phyloP scores from a whole-genome alignment of 2,888 invertebrate genomes.

The Trachelus iudaicus region DNA sequence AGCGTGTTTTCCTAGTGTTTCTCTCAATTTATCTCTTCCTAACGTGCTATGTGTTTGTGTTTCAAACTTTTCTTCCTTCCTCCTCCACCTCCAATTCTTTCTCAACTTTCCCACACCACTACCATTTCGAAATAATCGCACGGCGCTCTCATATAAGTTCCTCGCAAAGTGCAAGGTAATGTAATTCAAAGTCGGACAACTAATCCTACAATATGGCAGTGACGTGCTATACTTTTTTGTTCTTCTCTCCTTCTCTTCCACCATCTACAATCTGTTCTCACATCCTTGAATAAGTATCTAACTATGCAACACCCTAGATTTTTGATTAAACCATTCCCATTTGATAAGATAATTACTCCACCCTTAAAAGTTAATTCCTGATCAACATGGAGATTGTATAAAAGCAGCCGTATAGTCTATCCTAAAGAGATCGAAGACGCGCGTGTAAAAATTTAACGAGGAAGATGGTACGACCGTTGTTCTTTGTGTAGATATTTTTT shows the following conservation, averaged over 20 bases:
- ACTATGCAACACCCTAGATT: not conserved
- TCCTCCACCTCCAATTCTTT: conserved; percentile 12
- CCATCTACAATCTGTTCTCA: conserved; percentile 18
- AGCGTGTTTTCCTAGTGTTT: conserved; percentile 17
- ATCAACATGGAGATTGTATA: not conserved
- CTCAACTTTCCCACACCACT: conserved; percentile 5
- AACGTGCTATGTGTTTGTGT: conserved; percentile 27
- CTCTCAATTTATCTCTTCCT: conserved; percentile 14
- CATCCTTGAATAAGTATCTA: conserved; percentile 20
- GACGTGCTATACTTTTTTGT: conserved; percentile 34
- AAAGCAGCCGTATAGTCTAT: conserved; percentile 1
- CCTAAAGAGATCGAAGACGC: not conserved
- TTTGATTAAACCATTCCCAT: conserved; percentile 28
- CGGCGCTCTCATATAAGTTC: conserved; percentile 23
- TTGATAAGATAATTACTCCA: conserved; percentile 14
- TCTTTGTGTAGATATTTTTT: no score
- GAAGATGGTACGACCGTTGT: no score
- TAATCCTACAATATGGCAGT: conserved; percentile 38
- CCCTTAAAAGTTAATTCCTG: not conserved
- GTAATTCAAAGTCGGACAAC: conserved; percentile 19
- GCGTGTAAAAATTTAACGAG: no score
- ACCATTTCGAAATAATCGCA: conserved; percentile 17
- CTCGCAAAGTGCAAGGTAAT: conserved; percentile 9
- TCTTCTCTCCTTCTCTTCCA: conserved; percentile 3
- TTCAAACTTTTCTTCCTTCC: conserved; percentile 11